Evolutionary conservation across 1,140 invertebrate species (phyloP).

Genomic region (Watersipora subatra): DNA sequence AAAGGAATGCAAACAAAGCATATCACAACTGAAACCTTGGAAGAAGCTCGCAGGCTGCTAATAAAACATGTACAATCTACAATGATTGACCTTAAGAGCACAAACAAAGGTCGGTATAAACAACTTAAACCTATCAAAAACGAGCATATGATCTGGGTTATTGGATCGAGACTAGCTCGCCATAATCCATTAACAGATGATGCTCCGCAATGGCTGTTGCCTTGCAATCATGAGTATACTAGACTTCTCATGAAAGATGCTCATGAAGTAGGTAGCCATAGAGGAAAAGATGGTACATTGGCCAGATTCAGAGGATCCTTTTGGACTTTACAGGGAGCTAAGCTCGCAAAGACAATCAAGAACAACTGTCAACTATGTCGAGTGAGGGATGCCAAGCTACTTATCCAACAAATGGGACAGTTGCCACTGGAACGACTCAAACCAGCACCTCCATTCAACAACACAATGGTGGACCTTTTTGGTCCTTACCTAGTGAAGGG

Average conservation of each 20-base stretch:
- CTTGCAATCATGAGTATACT: not conserved
- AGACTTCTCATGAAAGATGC: not conserved
- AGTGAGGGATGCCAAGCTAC: not conserved
- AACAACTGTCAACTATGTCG: not conserved
- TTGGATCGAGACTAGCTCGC: too few relatives aligned
- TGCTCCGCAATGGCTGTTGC: too few relatives aligned
- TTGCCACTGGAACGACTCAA: not conserved
- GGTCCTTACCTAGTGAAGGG: not conserved
- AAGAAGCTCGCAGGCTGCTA: too few relatives aligned
- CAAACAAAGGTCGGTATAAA: too few relatives aligned
- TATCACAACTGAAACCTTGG: too few relatives aligned
- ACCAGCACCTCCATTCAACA: not conserved
- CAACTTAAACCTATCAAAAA: too few relatives aligned
- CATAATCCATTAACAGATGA: too few relatives aligned
- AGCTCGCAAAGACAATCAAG: not conserved
- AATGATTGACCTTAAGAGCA: too few relatives aligned
- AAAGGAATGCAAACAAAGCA: too few relatives aligned
- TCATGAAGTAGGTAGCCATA: not conserved
- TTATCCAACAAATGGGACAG: conserved; percentile 2
- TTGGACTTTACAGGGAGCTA: not conserved
- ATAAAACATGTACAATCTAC: too few relatives aligned
- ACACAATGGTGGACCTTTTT: not conserved
- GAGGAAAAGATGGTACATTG: conserved; percentile 3
- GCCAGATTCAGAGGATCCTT: not conserved
- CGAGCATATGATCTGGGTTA: too few relatives aligned